These are phyloP conservation scores for Plebejus melissa DNA, from an alignment of 2,888 invertebrate species.

Conservation along the genomic window DNA sequence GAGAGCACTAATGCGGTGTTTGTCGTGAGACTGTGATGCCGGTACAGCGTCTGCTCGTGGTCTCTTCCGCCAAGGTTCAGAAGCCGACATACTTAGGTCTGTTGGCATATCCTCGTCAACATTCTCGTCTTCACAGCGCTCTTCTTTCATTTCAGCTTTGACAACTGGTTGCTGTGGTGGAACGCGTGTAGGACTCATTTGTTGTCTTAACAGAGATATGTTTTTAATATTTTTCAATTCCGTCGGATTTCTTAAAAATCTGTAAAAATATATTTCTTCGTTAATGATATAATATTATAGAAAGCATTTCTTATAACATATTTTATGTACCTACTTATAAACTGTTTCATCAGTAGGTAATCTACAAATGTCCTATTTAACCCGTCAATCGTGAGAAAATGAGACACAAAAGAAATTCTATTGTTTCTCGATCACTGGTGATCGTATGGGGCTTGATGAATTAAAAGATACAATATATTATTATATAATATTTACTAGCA, in stretches of 20 bases:
- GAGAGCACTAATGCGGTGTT: conserved; percentile 74
- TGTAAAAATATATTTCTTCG: conserved; percentile 52
- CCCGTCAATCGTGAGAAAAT: too few species aligned
- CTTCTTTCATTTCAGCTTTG: conserved; percentile 73
- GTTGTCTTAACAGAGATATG: conserved; percentile 91
- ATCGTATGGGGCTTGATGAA: too few species aligned
- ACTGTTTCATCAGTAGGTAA: too few species aligned
- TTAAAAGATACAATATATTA: too few species aligned
- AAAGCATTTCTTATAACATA: not conserved
- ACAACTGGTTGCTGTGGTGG: conserved; percentile 58
- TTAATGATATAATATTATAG: not conserved
- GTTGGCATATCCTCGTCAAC: conserved; percentile 84
- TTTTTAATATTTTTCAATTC: conserved; percentile 97
- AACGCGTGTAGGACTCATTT: conserved; percentile 83
- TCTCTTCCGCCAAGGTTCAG: conserved; percentile 71
- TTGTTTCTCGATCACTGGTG: too few species aligned
- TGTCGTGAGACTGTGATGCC: conserved; percentile 54
- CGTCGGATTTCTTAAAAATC: conserved; percentile 94
- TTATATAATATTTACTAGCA: too few species aligned
- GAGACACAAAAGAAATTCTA: too few species aligned
- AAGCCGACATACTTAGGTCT: conserved; percentile 82
- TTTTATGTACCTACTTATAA: too few species aligned
- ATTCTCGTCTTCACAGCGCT: conserved; percentile 69
- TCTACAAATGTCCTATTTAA: too few species aligned
- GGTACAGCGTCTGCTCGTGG: conserved; percentile 57